Evolutionary conservation across 2,888 invertebrate species (phyloP).

Genomic region (Calameuta filiformis): DNA sequence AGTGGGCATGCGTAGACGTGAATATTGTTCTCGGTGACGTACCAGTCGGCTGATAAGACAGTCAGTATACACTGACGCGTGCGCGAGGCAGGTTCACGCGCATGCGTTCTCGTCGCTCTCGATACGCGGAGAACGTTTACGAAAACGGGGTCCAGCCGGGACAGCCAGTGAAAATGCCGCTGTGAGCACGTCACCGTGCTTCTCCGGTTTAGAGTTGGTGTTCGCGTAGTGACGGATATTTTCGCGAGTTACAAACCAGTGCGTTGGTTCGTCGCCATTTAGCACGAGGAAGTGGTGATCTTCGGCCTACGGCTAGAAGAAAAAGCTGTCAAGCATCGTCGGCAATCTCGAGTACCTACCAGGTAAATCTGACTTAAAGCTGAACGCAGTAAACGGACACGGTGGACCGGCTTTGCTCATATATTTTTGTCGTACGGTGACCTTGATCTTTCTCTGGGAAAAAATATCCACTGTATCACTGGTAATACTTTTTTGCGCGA

Average conservation of each 20-base stretch:
- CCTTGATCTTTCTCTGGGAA: not conserved
- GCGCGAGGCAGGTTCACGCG: constrained; percentile 48
- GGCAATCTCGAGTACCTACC: not conserved
- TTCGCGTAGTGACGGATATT: not conserved
- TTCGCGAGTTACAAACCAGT: not conserved
- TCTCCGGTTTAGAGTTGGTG: not conserved
- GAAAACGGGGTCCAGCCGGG: constrained; percentile 43
- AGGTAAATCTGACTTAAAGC: not conserved
- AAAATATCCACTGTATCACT: not conserved
- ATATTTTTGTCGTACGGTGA: not conserved
- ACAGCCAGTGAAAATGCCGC: constrained; percentile 49
- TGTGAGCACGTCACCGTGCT: constrained; percentile 29
- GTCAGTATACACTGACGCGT: constrained; percentile 40
- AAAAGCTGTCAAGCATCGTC: not conserved
- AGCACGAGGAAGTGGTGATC: not conserved
- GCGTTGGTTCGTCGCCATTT: not conserved
- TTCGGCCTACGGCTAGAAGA: not conserved
- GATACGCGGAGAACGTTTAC: constrained; percentile 44
- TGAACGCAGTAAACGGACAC: not conserved
- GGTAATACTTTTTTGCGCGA: not conserved
- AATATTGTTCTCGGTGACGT: not conserved
- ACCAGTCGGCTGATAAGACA: constrained; percentile 42
- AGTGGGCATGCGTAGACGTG: not conserved
- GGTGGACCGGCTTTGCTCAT: not conserved
- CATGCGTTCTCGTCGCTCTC: constrained; percentile 46